Evolutionary conservation across 2,797 vertebrate species (phyloP).

Genomic region (Monodelphis domestica): DNA sequence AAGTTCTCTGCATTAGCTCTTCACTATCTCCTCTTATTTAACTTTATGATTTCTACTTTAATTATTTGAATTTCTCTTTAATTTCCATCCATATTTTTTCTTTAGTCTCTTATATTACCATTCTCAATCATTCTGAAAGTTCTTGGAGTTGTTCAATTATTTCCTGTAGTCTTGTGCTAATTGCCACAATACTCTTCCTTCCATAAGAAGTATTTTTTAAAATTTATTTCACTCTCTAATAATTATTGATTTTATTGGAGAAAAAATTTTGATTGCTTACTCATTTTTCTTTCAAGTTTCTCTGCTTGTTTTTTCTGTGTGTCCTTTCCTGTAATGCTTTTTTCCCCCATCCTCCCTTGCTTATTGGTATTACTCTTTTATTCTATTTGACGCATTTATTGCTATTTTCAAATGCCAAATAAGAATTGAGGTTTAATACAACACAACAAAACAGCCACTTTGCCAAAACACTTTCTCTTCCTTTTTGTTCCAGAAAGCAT

Average conservation of each 20-base stretch:
- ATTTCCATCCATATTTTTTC: not conserved
- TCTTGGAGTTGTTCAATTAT: not conserved
- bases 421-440: not conserved
- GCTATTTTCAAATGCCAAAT: too few species aligned
- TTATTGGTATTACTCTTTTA: not conserved
- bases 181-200: too few species aligned
- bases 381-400: not conserved
- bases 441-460: not conserved
- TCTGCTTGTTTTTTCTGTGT: not conserved
- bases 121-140: not conserved
- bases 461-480: too few species aligned
- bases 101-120: not conserved
- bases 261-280: not conserved
- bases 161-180: not conserved
- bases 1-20: not conserved
- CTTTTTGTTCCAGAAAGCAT: not conserved
- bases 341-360: not conserved
- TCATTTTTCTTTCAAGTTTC: not conserved
- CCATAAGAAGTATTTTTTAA: not conserved
- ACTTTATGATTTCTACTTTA: not conserved
- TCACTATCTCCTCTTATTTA: not conserved
- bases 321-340: not conserved
- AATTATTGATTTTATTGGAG: not conserved
- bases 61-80: not conserved
- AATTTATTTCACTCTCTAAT: not conserved